Evolutionary conservation across 2,888 invertebrate genomes (phyloP), one percentile per base, ranked within the genome.

Genomic region (Villa cingulata): DNA sequence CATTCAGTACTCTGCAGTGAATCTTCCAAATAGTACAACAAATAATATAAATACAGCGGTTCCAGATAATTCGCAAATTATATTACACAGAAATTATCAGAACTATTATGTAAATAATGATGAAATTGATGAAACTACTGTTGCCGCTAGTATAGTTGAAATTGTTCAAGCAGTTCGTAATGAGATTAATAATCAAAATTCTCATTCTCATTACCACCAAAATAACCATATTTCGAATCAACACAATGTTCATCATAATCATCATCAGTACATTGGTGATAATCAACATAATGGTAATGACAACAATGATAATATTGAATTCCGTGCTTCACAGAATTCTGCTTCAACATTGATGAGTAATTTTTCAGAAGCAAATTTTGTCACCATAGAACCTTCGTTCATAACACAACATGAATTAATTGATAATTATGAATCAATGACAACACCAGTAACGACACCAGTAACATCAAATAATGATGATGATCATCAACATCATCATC

Each of bases 361-460:
- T 12, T 32, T 32, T 12, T 32, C 29, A 2, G 29, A 32, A 12
- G 12, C 29, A 32, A 32, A 5, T 32, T 32, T 32, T 32, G 12
- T 12, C 4, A 32, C 9, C 3, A 12, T 32, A 12, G 29, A 32
- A 32, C 12, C 29, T 4, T 32, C 29, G 1, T 2, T 32, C 3
- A 12, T 12, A 12, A 3, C 3, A 12, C 29, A 32, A 32, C 29
- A 32, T 12, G 29, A 32, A 32, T 32, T 48, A n/a, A 15, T 40
- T 4, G 17, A 37, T n/a, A 29, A 43, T n/a, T 43, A 43, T 37
- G 27, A 43, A 19, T 9, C 48, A n/a, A 43, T 48, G 2, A 23
- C 23, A 7, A 7, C 23, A 23, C 7, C 23, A 7, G 23, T 23
- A 7, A 7, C 29, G 12, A 32, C 29, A 32, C 12, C 29, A 32